phyloP scores from a whole-genome alignment of 2,888 invertebrate species.

The Acanthosoma haemorrhoidale region DNA sequence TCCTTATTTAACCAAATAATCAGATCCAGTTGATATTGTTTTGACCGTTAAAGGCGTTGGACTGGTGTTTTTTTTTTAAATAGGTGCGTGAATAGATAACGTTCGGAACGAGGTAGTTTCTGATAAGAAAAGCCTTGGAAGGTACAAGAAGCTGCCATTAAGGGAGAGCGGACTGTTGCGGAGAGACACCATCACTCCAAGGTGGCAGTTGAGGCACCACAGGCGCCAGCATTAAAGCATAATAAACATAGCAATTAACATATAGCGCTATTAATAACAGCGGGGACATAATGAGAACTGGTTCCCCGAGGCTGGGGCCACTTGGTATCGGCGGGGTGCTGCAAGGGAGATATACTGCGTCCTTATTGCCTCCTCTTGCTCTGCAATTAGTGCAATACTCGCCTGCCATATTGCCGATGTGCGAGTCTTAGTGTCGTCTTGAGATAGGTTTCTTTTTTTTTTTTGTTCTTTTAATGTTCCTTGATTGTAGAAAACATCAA shows the following conservation, averaged over 20 bases:
- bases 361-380: neutral
- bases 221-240: neutral
- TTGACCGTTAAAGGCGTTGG: neutral
- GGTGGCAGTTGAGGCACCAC: neutral
- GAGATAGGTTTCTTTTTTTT: too few species aligned
- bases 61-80: too few species aligned
- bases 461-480: too few species aligned
- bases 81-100: too few species aligned
- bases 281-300: neutral
- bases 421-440: too few species aligned
- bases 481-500: too few species aligned
- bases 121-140: too few species aligned
- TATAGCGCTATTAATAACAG: neutral
- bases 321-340: neutral
- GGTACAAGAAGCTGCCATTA: too few species aligned
- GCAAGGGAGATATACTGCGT: neutral
- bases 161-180: too few species aligned
- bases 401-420: neutral
- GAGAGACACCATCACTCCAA: neutral
- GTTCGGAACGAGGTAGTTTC: too few species aligned
- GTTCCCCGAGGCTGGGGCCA: neutral
- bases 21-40: too few species aligned
- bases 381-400: neutral
- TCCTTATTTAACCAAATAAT: too few species aligned
- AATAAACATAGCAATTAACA: conserved; percentile 9